Evolutionary conservation across 2,888 invertebrate genomes (phyloP), one percentile per base, ranked within the genome.

Genomic region (Anorthoa munda): DNA sequence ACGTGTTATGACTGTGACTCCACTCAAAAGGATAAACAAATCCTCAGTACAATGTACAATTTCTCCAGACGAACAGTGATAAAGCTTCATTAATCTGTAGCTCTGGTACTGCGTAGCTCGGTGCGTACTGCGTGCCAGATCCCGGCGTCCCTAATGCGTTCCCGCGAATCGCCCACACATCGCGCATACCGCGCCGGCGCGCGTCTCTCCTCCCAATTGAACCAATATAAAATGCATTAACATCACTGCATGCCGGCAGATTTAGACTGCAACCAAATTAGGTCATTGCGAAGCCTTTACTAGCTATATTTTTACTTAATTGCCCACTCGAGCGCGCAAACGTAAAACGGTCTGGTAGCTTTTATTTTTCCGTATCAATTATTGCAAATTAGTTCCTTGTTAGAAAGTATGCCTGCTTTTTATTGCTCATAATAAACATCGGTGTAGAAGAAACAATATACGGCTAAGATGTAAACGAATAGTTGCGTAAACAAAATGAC

Each of bases 221-320:
- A 94, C 95, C 95, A 96, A 96, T 96, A 95, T 96, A 96, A 96
- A 96, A 96, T 96, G 95, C 96, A 96, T 96, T 96, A 96, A 93
- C 94, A 91, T 92, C 89, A 93, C 89, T 91, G 90, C 93, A 92
- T 94, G 94, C 90, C 93, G 93, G 90, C 93, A 94, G 94, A 95
- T 95, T 95, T 94, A 92, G 89, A 89, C 83, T 87, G 88, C 87
- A 87, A 73, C 84, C 73, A 86, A 91, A 94, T 92, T 94, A 88
- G 95, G 95, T 94, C 95, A 94, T 88, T 91, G 91, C 79, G 23
- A 86, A 87, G 86, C 81, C 84, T 87, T 79, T 78, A 39, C 74
- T 84, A 81, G 82, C 75, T 77, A 79, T 80, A 79, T 73, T 72
- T 83, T 83, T 86, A 84, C 85, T 79, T 81, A 86, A 86, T 85